phyloP scores from a whole-genome alignment of 2,797 vertebrate species.

The Dendrocincla fuliginosa region DNA sequence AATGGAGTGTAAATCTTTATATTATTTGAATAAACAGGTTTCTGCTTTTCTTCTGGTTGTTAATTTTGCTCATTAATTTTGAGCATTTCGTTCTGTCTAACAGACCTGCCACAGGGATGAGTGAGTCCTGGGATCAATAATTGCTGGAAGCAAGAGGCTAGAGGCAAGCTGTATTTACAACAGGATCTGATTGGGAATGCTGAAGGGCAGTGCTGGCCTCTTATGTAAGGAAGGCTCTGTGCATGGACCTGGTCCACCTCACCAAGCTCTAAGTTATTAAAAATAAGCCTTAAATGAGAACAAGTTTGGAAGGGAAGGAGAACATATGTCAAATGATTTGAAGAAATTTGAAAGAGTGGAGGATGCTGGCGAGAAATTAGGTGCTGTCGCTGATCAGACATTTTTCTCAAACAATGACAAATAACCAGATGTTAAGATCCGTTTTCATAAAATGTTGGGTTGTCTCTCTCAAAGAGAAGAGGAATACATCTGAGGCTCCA shows the following conservation, averaged over 20 bases:
- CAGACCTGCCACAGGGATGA: background rate
- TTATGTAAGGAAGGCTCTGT: fast-evolving
- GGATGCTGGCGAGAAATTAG: background rate
- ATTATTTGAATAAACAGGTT: background rate
- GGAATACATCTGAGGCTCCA: background rate
- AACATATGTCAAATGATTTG: background rate
- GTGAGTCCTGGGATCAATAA: background rate
- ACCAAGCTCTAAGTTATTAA: background rate
- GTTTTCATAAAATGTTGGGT: background rate
- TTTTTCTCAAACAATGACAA: background rate
- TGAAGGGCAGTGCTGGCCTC: background rate
- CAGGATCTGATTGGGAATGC: background rate
- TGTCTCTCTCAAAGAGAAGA: background rate
- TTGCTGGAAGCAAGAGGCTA: background rate
- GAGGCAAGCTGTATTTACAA: background rate
- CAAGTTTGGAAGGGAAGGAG: background rate
- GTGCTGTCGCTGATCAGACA: background rate
- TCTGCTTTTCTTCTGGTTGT: background rate
- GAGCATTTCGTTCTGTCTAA: background rate
- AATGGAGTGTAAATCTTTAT: background rate
- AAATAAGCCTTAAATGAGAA: background rate
- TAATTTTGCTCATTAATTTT: background rate
- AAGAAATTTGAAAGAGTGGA: background rate
- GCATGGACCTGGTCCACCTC: background rate
- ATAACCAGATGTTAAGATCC: background rate